Conservation (phyloP, 2,888 invertebrate genomes). For the Crematogaster levior region DNA sequence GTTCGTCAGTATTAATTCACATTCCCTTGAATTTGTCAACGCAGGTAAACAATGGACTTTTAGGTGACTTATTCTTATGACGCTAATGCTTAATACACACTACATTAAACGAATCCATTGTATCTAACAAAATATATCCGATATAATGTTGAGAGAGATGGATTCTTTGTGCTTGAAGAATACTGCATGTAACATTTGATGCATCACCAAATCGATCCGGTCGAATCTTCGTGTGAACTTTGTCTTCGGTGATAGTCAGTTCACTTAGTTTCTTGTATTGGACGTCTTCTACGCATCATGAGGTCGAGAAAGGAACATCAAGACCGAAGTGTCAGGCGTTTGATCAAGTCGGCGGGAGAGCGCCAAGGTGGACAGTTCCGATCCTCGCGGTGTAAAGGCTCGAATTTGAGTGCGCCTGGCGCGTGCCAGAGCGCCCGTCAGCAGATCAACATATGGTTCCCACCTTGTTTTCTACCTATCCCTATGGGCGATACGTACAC, state of each 20-base stretch:
- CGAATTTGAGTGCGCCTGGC: constrained; percentile 82
- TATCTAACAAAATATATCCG: not conserved
- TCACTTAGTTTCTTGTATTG: not conserved
- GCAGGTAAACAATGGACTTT: not conserved
- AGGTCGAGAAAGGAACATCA: not conserved
- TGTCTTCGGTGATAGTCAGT: not conserved
- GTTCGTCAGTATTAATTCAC: not conserved
- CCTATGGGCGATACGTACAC: constrained; percentile 72
- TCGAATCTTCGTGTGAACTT: not conserved
- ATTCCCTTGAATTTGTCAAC: not conserved
- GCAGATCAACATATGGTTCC: constrained; percentile 84
- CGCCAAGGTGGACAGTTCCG: constrained; percentile 42
- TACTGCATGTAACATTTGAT: not conserved
- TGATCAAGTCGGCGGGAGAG: not conserved
- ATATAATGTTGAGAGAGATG: not conserved
- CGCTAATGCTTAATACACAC: not conserved
- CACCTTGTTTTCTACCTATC: constrained; percentile 83
- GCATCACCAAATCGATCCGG: constrained; percentile 32
- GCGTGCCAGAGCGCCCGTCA: constrained; percentile 82
- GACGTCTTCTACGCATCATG: not conserved
- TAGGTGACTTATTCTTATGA: not conserved
- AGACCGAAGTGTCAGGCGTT: not conserved
- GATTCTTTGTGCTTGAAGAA: constrained; percentile 11
- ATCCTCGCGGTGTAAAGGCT: constrained; percentile 79
- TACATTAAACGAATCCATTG: not conserved